Evolutionary conservation across 2,113 vertebrate species (phyloP), one percentile per base, ranked within the genome.

Genomic region (Catharus minimus): DNA sequence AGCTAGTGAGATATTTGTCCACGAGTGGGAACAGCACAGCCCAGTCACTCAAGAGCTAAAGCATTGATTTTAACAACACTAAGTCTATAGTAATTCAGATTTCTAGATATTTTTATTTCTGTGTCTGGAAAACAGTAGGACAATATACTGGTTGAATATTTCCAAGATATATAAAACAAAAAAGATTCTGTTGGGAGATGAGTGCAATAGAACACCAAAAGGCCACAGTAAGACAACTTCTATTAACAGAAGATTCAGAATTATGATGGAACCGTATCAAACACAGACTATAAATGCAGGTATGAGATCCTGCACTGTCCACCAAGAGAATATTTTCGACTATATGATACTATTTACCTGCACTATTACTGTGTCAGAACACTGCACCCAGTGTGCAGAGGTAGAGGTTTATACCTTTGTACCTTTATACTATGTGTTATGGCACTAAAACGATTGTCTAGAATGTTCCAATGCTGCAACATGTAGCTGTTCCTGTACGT

Each of bases 51-150:
- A 46, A 57, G 24, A 69, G 26, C 14, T 75, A 52, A 82, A 86
- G 53, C 9, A 52, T 0, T 26, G 13, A 55, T 38, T 26, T 11
- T 17, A 49, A 47, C 4, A 28, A 22, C 0, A 1, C 27, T 72
- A 38, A 43, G 3, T 58, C 50, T n/a, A 55, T 27, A 88, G 36
- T 22, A 9, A 0, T 47, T 52, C 30, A 24, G 10, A 17, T 71
- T 82, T 57, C 18, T 55, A 44, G 7, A 61, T 18, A 82, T 10
- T 46, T 32, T 64, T 69, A 50, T 26, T 89, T 75, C 21, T 49
- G 4, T 43, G 30, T 41, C 62, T 65, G 44, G n/a, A 79, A 79
- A 82, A 77, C 8, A 55, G 13, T 19, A 16, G 57, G 46, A 82
- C 61, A 79, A 57, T 39, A 44, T 10, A 2, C 30, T 41, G 5